Evolutionary conservation across 2,797 vertebrate species (phyloP).

Genomic region (Pangasius mekongensis): DNA sequence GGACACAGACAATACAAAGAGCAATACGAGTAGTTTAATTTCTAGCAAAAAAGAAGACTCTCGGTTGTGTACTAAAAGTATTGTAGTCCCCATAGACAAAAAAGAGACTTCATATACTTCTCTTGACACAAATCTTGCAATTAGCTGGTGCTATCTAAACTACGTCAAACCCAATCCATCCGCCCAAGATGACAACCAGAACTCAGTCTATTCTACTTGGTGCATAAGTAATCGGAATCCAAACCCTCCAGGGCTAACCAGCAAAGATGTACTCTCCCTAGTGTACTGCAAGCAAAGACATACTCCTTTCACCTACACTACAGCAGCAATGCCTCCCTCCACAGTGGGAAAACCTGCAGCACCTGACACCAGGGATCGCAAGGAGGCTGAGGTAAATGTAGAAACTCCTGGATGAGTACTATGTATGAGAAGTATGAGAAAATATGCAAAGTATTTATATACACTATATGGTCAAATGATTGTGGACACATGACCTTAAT

Average conservation of each 20-base stretch:
- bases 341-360: slow-evolving; percentile 79
- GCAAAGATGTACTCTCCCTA: slow-evolving; percentile 89
- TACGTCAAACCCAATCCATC: slow-evolving; percentile 92
- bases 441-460: not conserved
- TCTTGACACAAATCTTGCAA: slow-evolving; percentile 91
- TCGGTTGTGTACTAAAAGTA: slow-evolving; percentile 49
- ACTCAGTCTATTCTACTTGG: slow-evolving; percentile 94
- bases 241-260: slow-evolving; percentile 92
- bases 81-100: slow-evolving; percentile 68
- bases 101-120: slow-evolving; percentile 83
- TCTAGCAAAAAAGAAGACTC: slow-evolving; percentile 30
- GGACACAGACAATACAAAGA: slow-evolving; percentile 59
- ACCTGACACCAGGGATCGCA: slow-evolving; percentile 78
- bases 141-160: slow-evolving; percentile 98
- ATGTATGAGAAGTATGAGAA: slow-evolving; percentile 21
- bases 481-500: not conserved
- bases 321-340: slow-evolving; percentile 80
- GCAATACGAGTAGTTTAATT: slow-evolving; percentile 5
- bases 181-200: slow-evolving; percentile 81
- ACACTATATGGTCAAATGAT: not conserved
- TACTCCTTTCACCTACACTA: slow-evolving; percentile 90
- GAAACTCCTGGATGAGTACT: slow-evolving; percentile 4
- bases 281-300: slow-evolving; percentile 93
- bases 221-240: slow-evolving; percentile 89
- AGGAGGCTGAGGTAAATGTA: slow-evolving; percentile 86